Evolutionary conservation across 2,113 vertebrate genomes (phyloP), one percentile per base, ranked within the genome.

Genomic region (Plectropomus leopardus): DNA sequence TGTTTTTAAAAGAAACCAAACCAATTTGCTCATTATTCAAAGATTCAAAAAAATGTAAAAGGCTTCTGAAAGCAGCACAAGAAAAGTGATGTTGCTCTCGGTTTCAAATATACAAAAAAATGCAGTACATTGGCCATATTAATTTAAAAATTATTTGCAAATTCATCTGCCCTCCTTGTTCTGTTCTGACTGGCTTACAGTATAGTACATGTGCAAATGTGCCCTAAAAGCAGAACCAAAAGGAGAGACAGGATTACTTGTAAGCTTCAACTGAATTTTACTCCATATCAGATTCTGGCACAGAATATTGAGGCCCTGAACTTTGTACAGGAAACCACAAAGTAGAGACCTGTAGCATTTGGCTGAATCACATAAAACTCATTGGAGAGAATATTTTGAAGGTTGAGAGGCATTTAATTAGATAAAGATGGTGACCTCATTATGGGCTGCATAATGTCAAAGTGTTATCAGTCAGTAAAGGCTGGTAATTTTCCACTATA

Each of bases 401-500:
- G 7, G 4, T 23, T 16, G 9, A 15, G 13, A 48, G 7, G 9
- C 30, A 34, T 76, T 57, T 72, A 14, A 67, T 24, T 13, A 21
- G 21, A 48, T 55, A 44, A 32, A 72, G 19, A 32, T 40, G 40
- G 24, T 53, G 36, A 72, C 47, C 42, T 42, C 19, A 47, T n/a
- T 68, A 45, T 24, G 15, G 1, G 21, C n/a, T 36, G 23, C 36
- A 15, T 44, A 42, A 65, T 34, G 64, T 76, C 23, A 72, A 30
- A 53, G 54, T 77, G 30, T 60, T 66, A 78, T 72, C 16, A 58
- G n/a, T 58, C 16, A 78, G 19, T 75, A 61, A n/a, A 42, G 2
- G 15, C 23, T 47, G 8, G 36, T 30, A 32, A 30, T 59, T 65
- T 74, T 80, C 45, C 28, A 44, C 16, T 28, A 14, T 36, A 32